Conservation (phyloP, 37 sponge, comb jelly and placozoan species). For the Halichondria panicea region DNA sequence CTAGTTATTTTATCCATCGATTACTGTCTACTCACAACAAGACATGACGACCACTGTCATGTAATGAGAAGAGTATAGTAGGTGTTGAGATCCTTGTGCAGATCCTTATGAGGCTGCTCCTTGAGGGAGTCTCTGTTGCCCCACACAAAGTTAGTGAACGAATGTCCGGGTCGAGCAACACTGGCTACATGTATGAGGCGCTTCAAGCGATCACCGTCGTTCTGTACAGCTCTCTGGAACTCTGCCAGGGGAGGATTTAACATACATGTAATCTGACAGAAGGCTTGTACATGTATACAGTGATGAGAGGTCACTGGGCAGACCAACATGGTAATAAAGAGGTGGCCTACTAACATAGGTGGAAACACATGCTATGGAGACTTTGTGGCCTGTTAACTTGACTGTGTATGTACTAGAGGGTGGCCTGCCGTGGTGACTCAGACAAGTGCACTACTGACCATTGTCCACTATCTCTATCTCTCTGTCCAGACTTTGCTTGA, state of each 20-base stretch:
- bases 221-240: slow-evolving; percentile 47
- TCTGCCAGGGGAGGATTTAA: no score
- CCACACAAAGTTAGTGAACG: slow-evolving; percentile 65
- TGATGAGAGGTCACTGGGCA: no score
- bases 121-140: slow-evolving; percentile 47
- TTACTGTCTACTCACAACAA: slow-evolving; percentile 41
- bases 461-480: slow-evolving; percentile 75
- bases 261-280: no score
- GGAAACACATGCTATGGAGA: no score
- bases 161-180: slow-evolving; percentile 36
- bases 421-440: no score
- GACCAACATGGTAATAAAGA: no score
- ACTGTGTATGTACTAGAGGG: no score
- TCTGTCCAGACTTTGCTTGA: slow-evolving; percentile 44
- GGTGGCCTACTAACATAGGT: no score
- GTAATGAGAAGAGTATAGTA: slow-evolving; percentile 68
- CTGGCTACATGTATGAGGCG: slow-evolving; percentile 46
- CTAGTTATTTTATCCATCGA: no score
- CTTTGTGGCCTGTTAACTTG: no score
- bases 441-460: slow-evolving; percentile 43
- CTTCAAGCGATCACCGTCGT: slow-evolving; percentile 41
- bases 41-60: slow-evolving; percentile 71
- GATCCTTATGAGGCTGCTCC: slow-evolving; percentile 22
- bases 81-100: not conserved
- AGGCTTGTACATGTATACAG: no score